Evolutionary conservation across 1,140 invertebrate genomes (phyloP).

Genomic region (Bombus soroeensis): DNA sequence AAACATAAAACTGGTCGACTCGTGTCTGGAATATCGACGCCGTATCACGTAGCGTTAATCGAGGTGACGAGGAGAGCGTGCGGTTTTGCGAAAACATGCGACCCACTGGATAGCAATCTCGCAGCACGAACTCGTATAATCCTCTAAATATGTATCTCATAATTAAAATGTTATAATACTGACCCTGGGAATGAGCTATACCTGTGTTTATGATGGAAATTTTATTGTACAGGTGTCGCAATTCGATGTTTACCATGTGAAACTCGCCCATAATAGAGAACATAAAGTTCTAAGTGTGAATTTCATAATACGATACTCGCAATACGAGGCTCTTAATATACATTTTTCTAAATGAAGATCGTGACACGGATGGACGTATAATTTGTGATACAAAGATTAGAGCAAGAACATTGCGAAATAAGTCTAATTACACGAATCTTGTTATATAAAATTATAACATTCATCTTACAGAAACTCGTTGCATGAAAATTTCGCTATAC

Average conservation of each 20-base stretch:
- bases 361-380: no score
- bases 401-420: neutral
- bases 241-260: neutral
- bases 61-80: conserved; percentile 11
- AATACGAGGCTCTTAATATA: no score
- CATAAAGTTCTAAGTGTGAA: no score
- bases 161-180: neutral
- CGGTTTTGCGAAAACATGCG: conserved; percentile 15
- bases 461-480: neutral
- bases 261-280: neutral
- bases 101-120: neutral
- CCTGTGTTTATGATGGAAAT: neutral
- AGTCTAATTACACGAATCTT: no score
- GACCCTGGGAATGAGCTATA: neutral
- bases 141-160: neutral
- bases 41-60: conserved; percentile 44
- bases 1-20: neutral
- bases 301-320: no score
- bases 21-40: conserved; percentile 4
- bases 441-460: no score
- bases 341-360: no score
- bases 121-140: neutral
- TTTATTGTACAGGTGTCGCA: neutral
- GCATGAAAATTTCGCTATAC: no score
- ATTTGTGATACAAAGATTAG: neutral